These are phyloP conservation scores for Drosophila nasuta DNA, from an alignment of 1,140 invertebrate species.

Conservation along the genomic window DNA sequence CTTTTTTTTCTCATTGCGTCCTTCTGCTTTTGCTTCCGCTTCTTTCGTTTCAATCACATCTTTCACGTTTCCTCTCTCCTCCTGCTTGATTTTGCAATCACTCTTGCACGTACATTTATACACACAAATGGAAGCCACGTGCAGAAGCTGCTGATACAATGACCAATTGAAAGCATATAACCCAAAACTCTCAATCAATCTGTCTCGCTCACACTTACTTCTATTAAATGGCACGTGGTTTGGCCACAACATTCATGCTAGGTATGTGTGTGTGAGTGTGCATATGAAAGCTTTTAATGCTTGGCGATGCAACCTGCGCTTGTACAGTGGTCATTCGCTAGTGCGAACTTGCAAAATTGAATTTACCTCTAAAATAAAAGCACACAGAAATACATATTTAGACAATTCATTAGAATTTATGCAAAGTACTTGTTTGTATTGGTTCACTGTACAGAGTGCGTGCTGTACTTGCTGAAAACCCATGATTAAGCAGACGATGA, in stretches of 20 bases:
- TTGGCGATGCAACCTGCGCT: too few species aligned
- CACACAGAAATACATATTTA: too few species aligned
- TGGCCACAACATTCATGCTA: neutral
- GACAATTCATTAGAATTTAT: neutral
- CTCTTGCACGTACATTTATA: conserved; percentile 17
- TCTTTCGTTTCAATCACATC: conserved; percentile 7
- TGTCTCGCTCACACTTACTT: conserved; percentile 6
- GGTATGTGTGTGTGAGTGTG: too few species aligned
- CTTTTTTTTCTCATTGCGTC: conserved; percentile 7
- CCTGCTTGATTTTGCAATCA: neutral
- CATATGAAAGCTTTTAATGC: too few species aligned
- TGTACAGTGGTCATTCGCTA: too few species aligned
- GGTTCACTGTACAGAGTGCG: too few species aligned
- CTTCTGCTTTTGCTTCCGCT: conserved; percentile 14
- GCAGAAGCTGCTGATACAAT: conserved; percentile 31
- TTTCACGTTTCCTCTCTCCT: neutral
- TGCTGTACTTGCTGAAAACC: too few species aligned
- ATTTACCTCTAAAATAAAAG: too few species aligned
- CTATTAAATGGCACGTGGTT: conserved; percentile 10
- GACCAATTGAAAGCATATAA: conserved; percentile 30
- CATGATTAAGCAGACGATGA: too few species aligned
- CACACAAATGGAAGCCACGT: conserved; percentile 23
- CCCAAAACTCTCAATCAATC: conserved; percentile 5
- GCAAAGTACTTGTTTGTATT: too few species aligned
- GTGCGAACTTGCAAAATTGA: too few species aligned